phyloP scores from a whole-genome alignment of 2,113 vertebrate species.

The Hyaena hyaena region DNA sequence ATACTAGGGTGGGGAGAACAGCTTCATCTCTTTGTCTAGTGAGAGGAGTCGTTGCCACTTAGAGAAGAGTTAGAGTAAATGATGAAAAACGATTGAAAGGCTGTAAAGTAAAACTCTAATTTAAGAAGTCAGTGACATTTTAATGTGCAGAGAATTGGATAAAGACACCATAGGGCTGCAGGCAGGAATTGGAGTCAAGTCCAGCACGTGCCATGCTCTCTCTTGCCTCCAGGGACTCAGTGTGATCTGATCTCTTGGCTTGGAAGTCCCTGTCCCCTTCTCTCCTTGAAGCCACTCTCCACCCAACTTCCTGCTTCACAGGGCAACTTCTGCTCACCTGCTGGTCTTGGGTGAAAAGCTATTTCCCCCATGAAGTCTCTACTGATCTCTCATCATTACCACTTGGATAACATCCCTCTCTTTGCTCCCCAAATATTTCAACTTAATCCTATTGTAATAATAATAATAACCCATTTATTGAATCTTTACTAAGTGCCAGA shows the following conservation, averaged over 20 bases:
- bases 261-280: background rate
- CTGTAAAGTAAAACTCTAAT: background rate
- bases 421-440: background rate
- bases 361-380: background rate
- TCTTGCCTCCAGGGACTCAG: background rate
- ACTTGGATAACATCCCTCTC: background rate
- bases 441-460: background rate
- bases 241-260: background rate
- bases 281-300: background rate
- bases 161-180: background rate
- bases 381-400: background rate
- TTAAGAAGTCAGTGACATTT: constrained; percentile 4
- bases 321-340: background rate
- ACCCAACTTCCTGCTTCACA: background rate
- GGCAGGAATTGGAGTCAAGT: background rate
- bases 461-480: background rate
- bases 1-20: background rate
- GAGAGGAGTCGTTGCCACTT: background rate
- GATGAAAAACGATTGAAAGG: constrained; percentile 21
- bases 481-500: background rate
- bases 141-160: background rate
- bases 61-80: constrained; percentile 16
- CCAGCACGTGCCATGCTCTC: too few species aligned
- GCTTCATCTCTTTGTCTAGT: background rate
- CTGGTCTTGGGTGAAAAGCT: background rate